phyloP scores from a whole-genome alignment of 2,797 vertebrate genomes.

The Alosa sapidissima region DNA sequence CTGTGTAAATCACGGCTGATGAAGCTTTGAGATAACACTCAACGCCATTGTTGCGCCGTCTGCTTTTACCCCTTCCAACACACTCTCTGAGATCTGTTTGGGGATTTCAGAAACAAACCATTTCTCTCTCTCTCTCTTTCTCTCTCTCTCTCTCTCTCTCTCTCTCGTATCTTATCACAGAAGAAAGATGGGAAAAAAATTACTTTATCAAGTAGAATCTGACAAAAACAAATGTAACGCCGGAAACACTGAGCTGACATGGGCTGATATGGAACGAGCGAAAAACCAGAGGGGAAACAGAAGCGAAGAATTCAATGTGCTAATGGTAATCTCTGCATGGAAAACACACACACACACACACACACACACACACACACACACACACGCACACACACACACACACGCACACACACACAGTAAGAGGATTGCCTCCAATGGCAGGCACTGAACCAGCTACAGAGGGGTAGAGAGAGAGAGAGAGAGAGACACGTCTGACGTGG shows the following conservation, averaged over 20 bases:
- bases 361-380: conserved; percentile 28
- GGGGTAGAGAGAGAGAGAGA: not conserved
- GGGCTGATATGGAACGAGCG: not conserved
- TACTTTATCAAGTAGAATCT: not conserved
- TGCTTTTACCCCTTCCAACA: not conserved
- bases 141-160: not conserved
- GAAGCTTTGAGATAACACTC: not conserved
- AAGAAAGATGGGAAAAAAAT: not conserved
- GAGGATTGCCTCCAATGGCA: conserved; percentile 37
- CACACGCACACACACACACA: conserved; percentile 21
- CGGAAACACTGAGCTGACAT: not conserved
- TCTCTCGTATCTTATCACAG: not conserved
- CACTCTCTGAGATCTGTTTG: not conserved
- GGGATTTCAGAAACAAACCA: not conserved
- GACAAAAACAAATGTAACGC: not conserved
- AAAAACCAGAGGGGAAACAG: conserved; percentile 15
- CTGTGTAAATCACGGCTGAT: not conserved
- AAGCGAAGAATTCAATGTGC: conserved; percentile 32
- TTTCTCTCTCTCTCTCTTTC: not conserved
- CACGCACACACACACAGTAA: conserved; percentile 20
- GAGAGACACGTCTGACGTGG: not conserved
- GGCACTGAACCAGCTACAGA: not conserved
- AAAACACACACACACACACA: not conserved
- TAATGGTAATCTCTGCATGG: conserved; percentile 38
- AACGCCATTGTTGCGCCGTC: not conserved